Base-by-base conservation (phyloP, 2,888 invertebrate genomes). In the Ornithoptera priamus region DNA sequence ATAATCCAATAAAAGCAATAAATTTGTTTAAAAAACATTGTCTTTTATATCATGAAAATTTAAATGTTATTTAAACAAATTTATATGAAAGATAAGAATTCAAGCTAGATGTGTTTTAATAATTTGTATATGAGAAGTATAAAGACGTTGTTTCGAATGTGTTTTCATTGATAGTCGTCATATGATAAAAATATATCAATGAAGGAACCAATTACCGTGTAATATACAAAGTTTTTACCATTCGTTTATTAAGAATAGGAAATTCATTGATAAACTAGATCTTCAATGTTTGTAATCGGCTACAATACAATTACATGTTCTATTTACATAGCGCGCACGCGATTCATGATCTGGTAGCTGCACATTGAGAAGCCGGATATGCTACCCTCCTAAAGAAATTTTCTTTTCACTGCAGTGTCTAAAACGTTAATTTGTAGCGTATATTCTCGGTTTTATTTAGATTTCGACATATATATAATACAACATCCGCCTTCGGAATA, bases 301-400 rank as follows among this genome's bases (percentile, higher is more conserved):
- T 72, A 75, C 73, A 75, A 74, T 71, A 73, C 56, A 72, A 71
- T 68, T 74, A 74, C 71, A 75, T 75, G 79, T 78, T 79, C 79
- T 77, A 76, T 72, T 72, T 56, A 56, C 70, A 58, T 30, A 65
- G 72, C 65, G 72, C 69, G 73, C 79, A 78, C 78, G 80, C 80
- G 76, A 80, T 79, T 80, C 78, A 78, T 78, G 80, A 77, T 80
- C 79, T 79, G 75, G 78, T 80, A 78, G 79, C 70, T 73, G 65
- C 76, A 60, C 22, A 36, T 59, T 63, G 63, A 66, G 59, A 62
- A 66, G 62, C 59, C 53, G 66, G 66, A 70, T 66, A 59, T 18
- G 30, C 53, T 62, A 57, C 46, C 10, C 39, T 12, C 53, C 24
- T 70, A 62, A 18, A 65, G 18, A 69, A 69, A 63, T 53, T 12